These are phyloP conservation scores for Ciconia maguari DNA, from an alignment of 2,113 vertebrate genomes.

Conservation along the genomic window DNA sequence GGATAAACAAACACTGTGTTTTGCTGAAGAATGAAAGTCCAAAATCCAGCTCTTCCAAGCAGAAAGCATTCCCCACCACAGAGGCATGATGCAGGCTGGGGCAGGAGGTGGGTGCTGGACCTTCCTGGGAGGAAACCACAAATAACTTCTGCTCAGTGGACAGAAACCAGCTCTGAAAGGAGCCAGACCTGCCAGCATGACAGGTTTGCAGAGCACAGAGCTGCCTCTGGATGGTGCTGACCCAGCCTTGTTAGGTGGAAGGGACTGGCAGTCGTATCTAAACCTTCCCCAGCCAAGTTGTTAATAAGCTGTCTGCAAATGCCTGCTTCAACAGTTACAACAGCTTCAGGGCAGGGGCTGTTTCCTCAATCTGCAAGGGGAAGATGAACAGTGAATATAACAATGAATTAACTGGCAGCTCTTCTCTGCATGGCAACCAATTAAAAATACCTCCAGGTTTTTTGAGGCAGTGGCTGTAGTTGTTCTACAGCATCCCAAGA, in stretches of 20 bases:
- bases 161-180: background rate
- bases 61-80: background rate
- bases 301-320: background rate
- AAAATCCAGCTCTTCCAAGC: background rate
- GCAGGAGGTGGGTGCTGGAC: background rate
- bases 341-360: background rate
- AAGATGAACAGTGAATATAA: background rate
- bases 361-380: background rate
- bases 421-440: background rate
- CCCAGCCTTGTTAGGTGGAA: rapidly evolving
- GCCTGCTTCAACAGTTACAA: background rate
- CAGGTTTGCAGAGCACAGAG: background rate
- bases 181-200: background rate
- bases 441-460: background rate
- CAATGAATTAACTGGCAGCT: background rate
- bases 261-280: background rate
- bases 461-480: background rate
- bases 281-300: rapidly evolving
- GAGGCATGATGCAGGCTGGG: background rate
- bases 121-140: background rate
- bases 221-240: background rate
- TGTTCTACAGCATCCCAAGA: background rate
- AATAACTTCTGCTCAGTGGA: background rate
- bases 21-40: background rate
- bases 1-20: background rate